Evolutionary conservation across 1,140 invertebrate genomes (phyloP).

Genomic region (Lordiphosa clarofinis): DNA sequence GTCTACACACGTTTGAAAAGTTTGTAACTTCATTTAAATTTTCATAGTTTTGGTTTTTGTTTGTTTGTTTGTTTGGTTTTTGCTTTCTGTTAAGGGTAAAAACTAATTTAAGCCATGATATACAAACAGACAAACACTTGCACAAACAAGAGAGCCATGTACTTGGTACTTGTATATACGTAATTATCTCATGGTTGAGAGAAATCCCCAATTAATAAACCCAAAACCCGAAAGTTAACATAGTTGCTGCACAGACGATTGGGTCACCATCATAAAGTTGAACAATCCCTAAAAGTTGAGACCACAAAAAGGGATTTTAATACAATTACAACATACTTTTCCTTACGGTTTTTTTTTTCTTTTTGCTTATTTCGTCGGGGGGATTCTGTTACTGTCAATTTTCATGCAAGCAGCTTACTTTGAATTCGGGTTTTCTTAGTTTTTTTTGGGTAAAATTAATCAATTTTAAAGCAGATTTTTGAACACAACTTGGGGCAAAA

Average conservation of each 20-base stretch:
- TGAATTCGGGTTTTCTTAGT: too few species aligned
- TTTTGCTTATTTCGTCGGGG: too few species aligned
- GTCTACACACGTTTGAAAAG: conserved; percentile 20
- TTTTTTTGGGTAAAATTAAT: too few species aligned
- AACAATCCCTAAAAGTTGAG: conserved; percentile 7
- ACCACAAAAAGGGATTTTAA: not conserved
- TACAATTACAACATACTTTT: not conserved
- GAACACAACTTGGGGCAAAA: too few species aligned
- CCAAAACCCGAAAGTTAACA: conserved; percentile 2
- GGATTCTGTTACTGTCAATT: too few species aligned
- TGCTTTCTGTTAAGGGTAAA: conserved; percentile 7
- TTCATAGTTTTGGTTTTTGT: conserved; percentile 41
- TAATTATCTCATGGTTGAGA: conserved; percentile 1
- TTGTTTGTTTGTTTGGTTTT: conserved; percentile 27
- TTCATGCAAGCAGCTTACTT: too few species aligned
- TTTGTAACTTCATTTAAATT: conserved; percentile 59
- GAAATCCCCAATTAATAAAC: conserved; percentile 3
- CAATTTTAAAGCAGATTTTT: too few species aligned
- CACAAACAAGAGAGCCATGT: not conserved
- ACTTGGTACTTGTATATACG: conserved; percentile 3
- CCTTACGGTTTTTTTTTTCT: too few species aligned
- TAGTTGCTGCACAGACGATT: conserved; percentile 8
- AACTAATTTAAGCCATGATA: conserved; percentile 21
- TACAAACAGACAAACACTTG: conserved; percentile 2
- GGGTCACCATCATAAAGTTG: conserved; percentile 11